Evolutionary conservation across 2,113 vertebrate genomes (phyloP).

Genomic region (Aptenodytes patagonicus): DNA sequence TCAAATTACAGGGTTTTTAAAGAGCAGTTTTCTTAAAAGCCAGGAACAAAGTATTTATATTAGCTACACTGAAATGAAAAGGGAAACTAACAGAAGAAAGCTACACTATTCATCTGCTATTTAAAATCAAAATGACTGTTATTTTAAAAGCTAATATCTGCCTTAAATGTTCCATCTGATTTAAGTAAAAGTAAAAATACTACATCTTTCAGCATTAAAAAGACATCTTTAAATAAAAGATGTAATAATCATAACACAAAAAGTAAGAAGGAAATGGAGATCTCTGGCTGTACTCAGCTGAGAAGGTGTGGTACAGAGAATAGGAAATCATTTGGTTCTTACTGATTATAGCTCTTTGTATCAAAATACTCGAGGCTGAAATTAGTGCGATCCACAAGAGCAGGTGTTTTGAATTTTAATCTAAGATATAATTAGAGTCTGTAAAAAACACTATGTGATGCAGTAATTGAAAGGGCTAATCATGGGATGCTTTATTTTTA

Average conservation of each 20-base stretch:
- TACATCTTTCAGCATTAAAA: not conserved
- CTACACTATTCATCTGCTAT: not conserved
- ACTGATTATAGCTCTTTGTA: slow-evolving; percentile 71
- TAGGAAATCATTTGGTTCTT: slow-evolving; percentile 59
- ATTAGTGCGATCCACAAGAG: slow-evolving; percentile 69
- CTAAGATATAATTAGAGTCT: slow-evolving; percentile 72
- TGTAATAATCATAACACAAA: not conserved
- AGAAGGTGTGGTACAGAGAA: slow-evolving; percentile 38
- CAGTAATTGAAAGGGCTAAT: slow-evolving; percentile 73
- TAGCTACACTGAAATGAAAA: slow-evolving; percentile 37
- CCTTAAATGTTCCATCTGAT: not conserved
- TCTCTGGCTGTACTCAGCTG: not conserved
- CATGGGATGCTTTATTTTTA: slow-evolving; percentile 53
- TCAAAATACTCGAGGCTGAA: slow-evolving; percentile 69
- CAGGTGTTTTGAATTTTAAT: slow-evolving; percentile 77
- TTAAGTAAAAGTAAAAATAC: slow-evolving; percentile 3
- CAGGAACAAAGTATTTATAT: slow-evolving; percentile 56
- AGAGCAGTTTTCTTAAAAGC: slow-evolving; percentile 46
- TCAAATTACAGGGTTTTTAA: slow-evolving; percentile 60
- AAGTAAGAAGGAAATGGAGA: not conserved
- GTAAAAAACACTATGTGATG: slow-evolving; percentile 40
- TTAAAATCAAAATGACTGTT: slow-evolving; percentile 14
- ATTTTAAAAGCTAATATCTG: slow-evolving; percentile 12
- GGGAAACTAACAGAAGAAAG: slow-evolving; percentile 7
- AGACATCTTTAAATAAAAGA: not conserved